Evolutionary conservation across 2,888 invertebrate genomes (phyloP).

Genomic region (Volucella zonaria): DNA sequence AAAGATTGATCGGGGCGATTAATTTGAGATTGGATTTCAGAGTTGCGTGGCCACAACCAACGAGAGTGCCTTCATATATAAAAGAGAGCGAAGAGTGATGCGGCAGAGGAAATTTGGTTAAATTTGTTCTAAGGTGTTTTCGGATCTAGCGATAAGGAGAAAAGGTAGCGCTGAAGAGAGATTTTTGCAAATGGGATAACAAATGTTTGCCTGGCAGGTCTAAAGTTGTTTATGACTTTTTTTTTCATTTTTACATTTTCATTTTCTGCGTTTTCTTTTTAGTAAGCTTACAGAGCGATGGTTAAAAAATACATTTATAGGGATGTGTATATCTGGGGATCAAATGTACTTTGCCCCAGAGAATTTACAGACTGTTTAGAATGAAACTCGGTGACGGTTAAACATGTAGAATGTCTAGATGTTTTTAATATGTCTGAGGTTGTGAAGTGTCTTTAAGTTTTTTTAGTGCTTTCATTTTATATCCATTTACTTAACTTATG

Average conservation of each 20-base stretch:
- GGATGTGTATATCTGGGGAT: neutral
- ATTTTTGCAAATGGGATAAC: conserved; percentile 8
- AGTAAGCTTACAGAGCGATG: neutral
- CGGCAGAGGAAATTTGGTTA: conserved; percentile 7
- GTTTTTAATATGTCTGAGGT: too few species aligned
- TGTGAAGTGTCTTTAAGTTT: too few species aligned
- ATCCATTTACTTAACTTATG: too few species aligned
- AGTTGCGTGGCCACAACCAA: conserved; percentile 15
- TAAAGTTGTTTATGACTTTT: conserved; percentile 3
- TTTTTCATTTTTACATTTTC: neutral
- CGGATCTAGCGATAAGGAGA: conserved; percentile 3
- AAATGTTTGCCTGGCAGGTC: conserved; percentile 25
- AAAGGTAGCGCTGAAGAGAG: too few species aligned
- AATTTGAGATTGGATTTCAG: conserved; percentile 57
- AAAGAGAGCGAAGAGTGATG: neutral
- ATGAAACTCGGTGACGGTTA: too few species aligned
- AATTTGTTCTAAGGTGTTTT: conserved; percentile 29
- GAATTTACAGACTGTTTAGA: too few species aligned
- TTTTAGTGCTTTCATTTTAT: too few species aligned
- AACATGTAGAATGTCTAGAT: too few species aligned
- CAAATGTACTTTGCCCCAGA: too few species aligned
- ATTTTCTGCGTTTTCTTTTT: neutral
- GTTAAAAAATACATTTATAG: neutral
- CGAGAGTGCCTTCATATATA: neutral
- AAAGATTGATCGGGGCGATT: conserved; percentile 64